Evolutionary conservation across 2,113 vertebrate species (phyloP).

Genomic region (Alces alces): DNA sequence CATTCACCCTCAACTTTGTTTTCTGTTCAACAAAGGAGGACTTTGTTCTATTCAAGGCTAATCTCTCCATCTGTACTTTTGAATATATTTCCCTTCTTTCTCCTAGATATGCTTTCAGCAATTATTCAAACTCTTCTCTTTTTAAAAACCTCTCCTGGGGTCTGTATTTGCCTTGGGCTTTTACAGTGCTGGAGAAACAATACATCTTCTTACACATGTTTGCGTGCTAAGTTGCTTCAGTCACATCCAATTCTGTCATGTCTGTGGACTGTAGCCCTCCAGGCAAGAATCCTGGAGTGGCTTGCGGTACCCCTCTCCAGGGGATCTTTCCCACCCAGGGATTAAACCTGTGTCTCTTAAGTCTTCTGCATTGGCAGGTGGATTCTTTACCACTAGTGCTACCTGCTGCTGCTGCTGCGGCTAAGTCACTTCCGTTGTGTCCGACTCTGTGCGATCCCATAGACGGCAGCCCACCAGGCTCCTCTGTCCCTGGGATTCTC

Average conservation of each 20-base stretch:
- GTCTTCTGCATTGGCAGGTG: not conserved
- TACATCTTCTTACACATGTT: not conserved
- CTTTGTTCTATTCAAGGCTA: not conserved
- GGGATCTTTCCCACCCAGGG: not conserved
- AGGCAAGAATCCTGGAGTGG: not conserved
- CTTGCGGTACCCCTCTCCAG: not conserved
- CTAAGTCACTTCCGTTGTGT: not conserved
- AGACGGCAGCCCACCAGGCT: not conserved
- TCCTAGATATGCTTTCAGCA: not conserved
- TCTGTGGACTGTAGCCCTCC: not conserved
- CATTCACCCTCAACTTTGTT: not conserved
- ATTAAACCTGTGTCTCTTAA: not conserved
- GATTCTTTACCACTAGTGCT: not conserved
- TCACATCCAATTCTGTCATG: not conserved
- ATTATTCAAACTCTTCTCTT: not conserved
- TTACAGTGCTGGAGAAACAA: not conserved
- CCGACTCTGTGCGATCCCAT: not conserved
- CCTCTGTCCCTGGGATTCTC: not conserved
- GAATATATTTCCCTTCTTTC: not conserved
- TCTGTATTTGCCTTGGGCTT: not conserved
- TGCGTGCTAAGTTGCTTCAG: not conserved
- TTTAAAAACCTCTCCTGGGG: not conserved
- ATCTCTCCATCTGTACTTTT: not conserved
- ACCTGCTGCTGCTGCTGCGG: not conserved
- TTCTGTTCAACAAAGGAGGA: too few species aligned